These are phyloP conservation scores for Macrochelys suwanniensis DNA, from an alignment of 2,797 vertebrate genomes.

Conservation along the genomic window DNA sequence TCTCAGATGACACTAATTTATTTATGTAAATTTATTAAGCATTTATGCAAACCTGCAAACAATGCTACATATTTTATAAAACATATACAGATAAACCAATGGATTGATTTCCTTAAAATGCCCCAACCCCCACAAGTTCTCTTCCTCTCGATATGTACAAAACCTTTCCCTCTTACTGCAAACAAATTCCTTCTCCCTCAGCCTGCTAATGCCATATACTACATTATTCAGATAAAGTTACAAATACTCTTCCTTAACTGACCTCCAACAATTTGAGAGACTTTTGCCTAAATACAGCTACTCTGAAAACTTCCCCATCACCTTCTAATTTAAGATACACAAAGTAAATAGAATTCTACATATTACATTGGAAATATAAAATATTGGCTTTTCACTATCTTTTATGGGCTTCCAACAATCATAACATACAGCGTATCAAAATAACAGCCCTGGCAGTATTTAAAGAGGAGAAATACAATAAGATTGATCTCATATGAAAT, in stretches of 20 bases:
- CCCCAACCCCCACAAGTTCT: background rate
- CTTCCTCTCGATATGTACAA: background rate
- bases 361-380: background rate
- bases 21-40: background rate
- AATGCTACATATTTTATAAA: background rate
- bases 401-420: background rate
- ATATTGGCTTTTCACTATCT: background rate
- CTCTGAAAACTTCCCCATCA: background rate
- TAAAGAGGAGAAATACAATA: background rate
- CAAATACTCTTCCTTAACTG: background rate
- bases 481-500: background rate
- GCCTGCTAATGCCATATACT: background rate
- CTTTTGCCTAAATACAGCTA: background rate
- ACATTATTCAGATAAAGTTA: rapidly evolving
- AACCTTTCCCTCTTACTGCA: background rate
- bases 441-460: background rate
- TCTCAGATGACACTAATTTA: background rate
- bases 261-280: background rate
- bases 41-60: no score
- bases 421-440: background rate
- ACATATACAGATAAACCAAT: background rate
- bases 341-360: background rate
- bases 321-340: background rate
- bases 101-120: background rate
- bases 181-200: background rate